Conservation (phyloP, 64 coral and sea anemone genomes). For the Montipora efflorescens region DNA sequence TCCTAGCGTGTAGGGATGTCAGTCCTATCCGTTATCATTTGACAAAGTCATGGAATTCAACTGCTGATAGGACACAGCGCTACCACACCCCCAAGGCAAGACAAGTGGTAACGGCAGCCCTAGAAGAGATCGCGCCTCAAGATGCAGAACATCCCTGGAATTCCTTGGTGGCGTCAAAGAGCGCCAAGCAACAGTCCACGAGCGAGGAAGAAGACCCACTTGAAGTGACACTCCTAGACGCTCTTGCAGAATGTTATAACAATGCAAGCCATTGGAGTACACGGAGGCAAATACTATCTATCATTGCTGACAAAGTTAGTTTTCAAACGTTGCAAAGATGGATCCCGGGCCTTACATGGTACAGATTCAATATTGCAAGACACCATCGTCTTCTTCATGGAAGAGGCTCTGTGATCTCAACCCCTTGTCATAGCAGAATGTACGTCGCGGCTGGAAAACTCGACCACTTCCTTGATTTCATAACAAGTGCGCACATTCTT, state of each 20-base stretch:
- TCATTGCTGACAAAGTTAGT: not conserved
- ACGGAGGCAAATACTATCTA: not conserved
- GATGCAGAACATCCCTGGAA: not conserved
- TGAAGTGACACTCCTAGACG: not conserved
- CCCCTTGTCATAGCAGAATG: not conserved
- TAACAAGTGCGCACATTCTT: not conserved
- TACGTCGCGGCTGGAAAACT: not conserved
- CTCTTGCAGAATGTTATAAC: not conserved
- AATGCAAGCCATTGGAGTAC: not conserved
- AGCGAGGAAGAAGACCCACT: not conserved
- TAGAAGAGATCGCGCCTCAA: too few relatives aligned
- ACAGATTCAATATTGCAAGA: not conserved
- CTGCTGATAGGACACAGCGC: too few relatives aligned
- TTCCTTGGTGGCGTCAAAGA: not conserved
- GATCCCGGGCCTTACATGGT: not conserved
- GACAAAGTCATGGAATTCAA: too few relatives aligned
- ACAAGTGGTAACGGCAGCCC: too few relatives aligned
- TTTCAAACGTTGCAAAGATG: not conserved
- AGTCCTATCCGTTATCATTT: too few relatives aligned
- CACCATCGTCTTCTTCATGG: not conserved
- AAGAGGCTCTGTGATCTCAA: not conserved
- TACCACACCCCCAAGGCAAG: too few relatives aligned
- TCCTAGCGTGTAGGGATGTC: too few relatives aligned
- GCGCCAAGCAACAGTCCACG: not conserved
- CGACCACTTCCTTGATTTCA: constrained; percentile 25